phyloP scores from a whole-genome alignment of 1,140 invertebrate species.

The Eurosta solidaginis region DNA sequence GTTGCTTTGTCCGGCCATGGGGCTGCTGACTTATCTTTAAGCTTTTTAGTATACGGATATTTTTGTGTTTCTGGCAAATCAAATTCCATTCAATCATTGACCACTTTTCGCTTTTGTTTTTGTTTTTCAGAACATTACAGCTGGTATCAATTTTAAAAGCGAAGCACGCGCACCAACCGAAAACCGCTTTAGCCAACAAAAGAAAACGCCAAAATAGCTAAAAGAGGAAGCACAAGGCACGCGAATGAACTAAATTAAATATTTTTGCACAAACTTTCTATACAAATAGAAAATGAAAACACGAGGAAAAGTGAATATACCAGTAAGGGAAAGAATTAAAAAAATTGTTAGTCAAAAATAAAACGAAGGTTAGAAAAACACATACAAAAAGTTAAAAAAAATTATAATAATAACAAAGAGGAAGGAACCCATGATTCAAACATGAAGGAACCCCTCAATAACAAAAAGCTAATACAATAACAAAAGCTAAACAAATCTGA shows the following conservation, averaged over 20 bases:
- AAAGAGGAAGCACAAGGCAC: not conserved
- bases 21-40: no score
- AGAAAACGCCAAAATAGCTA: not conserved
- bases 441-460: not conserved
- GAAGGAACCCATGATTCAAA: not conserved
- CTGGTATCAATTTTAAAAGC: not conserved
- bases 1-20: no score
- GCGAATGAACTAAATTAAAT: conserved; percentile 16
- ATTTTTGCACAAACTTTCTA: not conserved
- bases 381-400: not conserved
- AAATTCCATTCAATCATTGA: not conserved
- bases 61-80: no score
- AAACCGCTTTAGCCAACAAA: not conserved
- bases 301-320: not conserved
- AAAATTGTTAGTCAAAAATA: not conserved
- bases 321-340: not conserved
- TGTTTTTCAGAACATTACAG: not conserved
- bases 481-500: no score
- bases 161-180: not conserved
- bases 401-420: not conserved
- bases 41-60: no score
- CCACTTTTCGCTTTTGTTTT: not conserved
- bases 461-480: not conserved
- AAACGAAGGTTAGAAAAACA: not conserved
- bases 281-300: not conserved